Evolutionary conservation across 2,113 vertebrate genomes (phyloP), one percentile per base, ranked within the genome.

Genomic region (Callorhinus ursinus): DNA sequence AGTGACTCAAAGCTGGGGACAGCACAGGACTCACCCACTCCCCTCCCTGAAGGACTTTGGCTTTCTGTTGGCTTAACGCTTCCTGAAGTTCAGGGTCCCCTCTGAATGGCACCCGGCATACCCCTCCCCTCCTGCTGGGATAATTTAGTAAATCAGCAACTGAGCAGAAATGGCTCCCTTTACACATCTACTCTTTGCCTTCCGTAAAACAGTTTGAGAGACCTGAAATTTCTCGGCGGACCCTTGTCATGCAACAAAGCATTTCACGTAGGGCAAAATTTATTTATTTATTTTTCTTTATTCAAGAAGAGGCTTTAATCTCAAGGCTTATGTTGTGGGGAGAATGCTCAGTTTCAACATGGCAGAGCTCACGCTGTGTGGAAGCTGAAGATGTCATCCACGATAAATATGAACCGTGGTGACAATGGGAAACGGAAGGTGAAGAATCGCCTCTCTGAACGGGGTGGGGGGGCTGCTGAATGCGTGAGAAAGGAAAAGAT

Each of bases 361-460:
- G 95, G 92, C 33, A 22, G 97, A 88, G 88, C 96, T 98, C 98
- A 93, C 0, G 86, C 98, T 97, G 98, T 46, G 84, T 83, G 81
- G 96, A 93, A 96, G 95, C 98, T 98, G 96, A 98, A 98, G 98
- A 98, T 98, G 98, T 98, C 98, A 98, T 97, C 98, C 97, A 94
- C 85, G 86, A 96, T 98, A 98, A 98, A 98, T 97, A 97, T 95
- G 98, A 98, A 98, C 97, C 83, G 95, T 98, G 93, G 97, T 98
- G 98, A 98, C 98, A 97, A 97, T 98, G 96, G 5, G 72, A 93
- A 95, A 98, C 92, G 90, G 98, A 98, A 98, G 98, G 98, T 98
- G 98, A 98, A 71, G 97, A 98, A 98, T 97, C 95, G 96, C 96
- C 97, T 98, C 97, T 96, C 88, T 14, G n/a, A 95, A 95, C 95